Conservation (phyloP, 2,888 invertebrate species). For the Oscheius sp. region DNA sequence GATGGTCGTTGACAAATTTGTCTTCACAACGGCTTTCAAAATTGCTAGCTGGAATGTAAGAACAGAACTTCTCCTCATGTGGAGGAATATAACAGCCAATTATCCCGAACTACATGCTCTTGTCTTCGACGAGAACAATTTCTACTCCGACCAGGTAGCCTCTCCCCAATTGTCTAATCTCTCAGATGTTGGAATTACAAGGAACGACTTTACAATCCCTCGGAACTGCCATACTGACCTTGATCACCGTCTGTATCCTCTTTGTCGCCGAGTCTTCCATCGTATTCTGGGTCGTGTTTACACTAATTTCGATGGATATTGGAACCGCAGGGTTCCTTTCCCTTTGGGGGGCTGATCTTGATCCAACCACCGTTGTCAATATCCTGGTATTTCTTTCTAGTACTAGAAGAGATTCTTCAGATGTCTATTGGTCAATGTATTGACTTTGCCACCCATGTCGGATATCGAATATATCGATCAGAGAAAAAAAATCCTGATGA, state of each 20-base stretch:
- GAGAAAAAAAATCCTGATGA: constrained; percentile 47
- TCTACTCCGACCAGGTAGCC: constrained; percentile 67
- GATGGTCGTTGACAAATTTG: constrained; percentile 65
- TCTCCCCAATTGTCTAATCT: neutral
- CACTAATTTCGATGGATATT: constrained; percentile 64
- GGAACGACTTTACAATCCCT: constrained; percentile 65
- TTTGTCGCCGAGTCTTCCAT: constrained; percentile 67
- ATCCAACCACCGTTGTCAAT: constrained; percentile 69
- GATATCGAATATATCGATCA: constrained; percentile 64
- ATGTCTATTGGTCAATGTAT: constrained; percentile 70
- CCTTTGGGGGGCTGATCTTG: constrained; percentile 69
- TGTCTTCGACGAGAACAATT: constrained; percentile 70
- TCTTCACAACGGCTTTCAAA: constrained; percentile 67
- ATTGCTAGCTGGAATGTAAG: constrained; percentile 65
- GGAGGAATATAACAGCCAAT: constrained; percentile 66
- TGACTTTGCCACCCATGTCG: constrained; percentile 70
- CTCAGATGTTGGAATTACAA: constrained; percentile 62
- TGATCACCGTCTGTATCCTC: constrained; percentile 63
- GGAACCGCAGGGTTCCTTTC: constrained; percentile 68
- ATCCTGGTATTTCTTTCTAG: constrained; percentile 55
- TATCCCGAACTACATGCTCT: constrained; percentile 69
- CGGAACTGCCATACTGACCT: constrained; percentile 67
- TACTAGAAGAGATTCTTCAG: constrained; percentile 32
- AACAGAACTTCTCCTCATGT: constrained; percentile 62
- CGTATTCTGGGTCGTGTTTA: constrained; percentile 70